These are phyloP conservation scores for Todus mexicanus DNA, from an alignment of 2,797 vertebrate genomes.

Conservation along the genomic window DNA sequence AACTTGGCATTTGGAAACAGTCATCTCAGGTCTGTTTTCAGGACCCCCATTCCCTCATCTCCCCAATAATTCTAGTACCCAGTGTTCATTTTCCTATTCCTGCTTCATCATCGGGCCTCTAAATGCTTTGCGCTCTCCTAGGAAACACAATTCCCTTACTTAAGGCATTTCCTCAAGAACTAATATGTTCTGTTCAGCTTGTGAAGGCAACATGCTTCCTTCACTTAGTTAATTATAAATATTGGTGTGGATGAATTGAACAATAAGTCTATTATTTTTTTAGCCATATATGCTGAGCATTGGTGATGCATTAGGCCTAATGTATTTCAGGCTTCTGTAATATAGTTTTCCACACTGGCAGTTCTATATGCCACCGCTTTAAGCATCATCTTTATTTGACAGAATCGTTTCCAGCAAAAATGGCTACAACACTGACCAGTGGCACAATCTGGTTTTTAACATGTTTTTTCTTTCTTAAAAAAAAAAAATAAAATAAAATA, in stretches of 20 bases:
- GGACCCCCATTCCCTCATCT: not conserved
- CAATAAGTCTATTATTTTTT: not conserved
- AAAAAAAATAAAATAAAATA: too few relatives aligned
- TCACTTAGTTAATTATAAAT: not conserved
- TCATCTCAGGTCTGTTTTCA: not conserved
- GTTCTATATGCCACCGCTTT: not conserved
- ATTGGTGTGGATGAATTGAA: not conserved
- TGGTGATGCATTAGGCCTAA: not conserved
- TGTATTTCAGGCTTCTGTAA: not conserved
- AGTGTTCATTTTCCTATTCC: not conserved
- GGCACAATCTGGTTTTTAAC: not conserved
- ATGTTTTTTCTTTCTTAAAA: not conserved
- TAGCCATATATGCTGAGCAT: not conserved
- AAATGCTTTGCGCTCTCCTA: fast-evolving
- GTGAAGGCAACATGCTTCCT: not conserved
- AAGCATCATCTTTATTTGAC: not conserved
- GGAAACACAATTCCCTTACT: not conserved
- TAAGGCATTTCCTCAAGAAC: not conserved
- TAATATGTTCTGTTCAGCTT: not conserved
- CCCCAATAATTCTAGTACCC: not conserved
- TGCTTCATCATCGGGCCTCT: not conserved
- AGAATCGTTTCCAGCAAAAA: not conserved
- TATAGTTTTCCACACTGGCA: not conserved
- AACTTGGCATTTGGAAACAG: not conserved
- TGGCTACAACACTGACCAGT: not conserved